phyloP scores from a whole-genome alignment of 1,140 invertebrate species.

The silkworm (Bombyx mori) region ASM3026992v2 NC_085118.1:1658501-1659000 shows the following conservation, averaged over 20 bases:
- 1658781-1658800: slow-evolving; percentile 17
- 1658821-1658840: slow-evolving; percentile 12
- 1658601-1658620: too few species aligned
- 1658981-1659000: slow-evolving; percentile 30
- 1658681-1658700: slow-evolving; percentile 77
- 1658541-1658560: too few species aligned
- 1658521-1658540: too few species aligned
- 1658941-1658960: slow-evolving; percentile 9
- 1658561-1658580: too few species aligned
- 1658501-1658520: too few species aligned
- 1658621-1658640: background rate
- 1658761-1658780: slow-evolving; percentile 63
- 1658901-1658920: slow-evolving; percentile 56
- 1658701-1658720: slow-evolving; percentile 77
- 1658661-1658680: slow-evolving; percentile 2
- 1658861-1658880: slow-evolving; percentile 85
- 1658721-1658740: slow-evolving; percentile 83
- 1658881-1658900: slow-evolving; percentile 76
- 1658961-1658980: slow-evolving; percentile 45
- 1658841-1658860: slow-evolving; percentile 79
- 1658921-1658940: slow-evolving; percentile 30
- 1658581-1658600: too few species aligned
- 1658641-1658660: slow-evolving; percentile 4
- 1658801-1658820: slow-evolving; percentile 20
- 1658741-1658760: slow-evolving; percentile 78